A percentile compares a stretch with the other conserved stretches of the same genome.
phyloP scores from a whole-genome alignment of 2,113 vertebrate genomes.

The Heterochromis multidens region DNA sequence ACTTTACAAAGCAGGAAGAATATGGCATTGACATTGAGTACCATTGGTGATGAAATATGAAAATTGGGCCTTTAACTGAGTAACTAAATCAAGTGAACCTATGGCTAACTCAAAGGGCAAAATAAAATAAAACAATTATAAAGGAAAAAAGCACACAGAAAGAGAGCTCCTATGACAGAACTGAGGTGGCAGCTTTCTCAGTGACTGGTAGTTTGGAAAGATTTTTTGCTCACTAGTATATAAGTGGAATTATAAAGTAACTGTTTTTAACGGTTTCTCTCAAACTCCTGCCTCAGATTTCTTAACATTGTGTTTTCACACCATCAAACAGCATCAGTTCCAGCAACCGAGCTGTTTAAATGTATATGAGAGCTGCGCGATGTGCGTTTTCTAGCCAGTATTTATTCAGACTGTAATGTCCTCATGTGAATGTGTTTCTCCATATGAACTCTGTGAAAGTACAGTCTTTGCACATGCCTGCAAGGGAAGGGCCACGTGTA shows the following conservation, averaged over 20 bases:
- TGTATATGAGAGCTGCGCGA: background rate
- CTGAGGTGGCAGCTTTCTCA: background rate
- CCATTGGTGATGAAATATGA: background rate
- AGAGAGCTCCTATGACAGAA: background rate
- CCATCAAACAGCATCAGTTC: background rate
- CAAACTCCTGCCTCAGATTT: background rate
- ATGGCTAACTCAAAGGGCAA: background rate
- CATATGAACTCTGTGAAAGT: background rate
- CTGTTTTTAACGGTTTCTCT: background rate
- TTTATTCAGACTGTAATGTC: background rate
- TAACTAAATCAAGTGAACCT: background rate
- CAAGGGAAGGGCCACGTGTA: background rate
- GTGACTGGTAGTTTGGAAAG: background rate
- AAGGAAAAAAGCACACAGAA: background rate
- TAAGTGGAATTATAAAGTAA: background rate
- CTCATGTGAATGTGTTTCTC: background rate
- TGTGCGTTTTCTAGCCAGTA: background rate
- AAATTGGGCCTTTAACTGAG: background rate
- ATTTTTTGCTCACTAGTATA: background rate
- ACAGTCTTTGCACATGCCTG: background rate
- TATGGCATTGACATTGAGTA: background rate
- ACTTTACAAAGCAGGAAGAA: no score
- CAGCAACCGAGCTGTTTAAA: background rate
- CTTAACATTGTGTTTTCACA: background rate
- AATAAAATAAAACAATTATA: background rate